Base-by-base conservation (phyloP, 92 coral and sea anemone genomes). In the Ricordea florida region DNA sequence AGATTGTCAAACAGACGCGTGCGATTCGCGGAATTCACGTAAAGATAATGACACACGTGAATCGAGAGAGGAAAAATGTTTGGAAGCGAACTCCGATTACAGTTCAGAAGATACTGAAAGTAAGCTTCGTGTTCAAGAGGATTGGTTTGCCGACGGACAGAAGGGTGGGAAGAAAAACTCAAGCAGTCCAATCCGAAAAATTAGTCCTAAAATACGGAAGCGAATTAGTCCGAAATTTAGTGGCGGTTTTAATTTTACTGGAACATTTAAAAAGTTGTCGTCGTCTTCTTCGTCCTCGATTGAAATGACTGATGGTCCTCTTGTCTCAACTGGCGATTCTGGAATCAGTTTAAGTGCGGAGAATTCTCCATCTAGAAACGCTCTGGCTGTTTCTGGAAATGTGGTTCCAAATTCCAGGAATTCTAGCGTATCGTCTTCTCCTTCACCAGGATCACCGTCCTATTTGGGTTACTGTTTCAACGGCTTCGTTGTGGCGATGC, bases 401-500 rank as follows among this genome's bases (percentile, higher is more conserved):
- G 51, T 78, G 18, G 62, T 72, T 7, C 66, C 47, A 2, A 41
- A 56, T 26, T 78, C 94, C 20, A 71, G 90, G 59, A 83, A 82
- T 65, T 62, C 93, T 0, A 81, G 94, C 57, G 27, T 76, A 21
- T 78, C 92, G 2, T 90, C 96, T 3, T 43, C 92, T 6, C 92
- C 94, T 30, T 36, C 75, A 13, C 62, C 66, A 43, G 88, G 88
- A 48, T 84, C 96, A 17, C 51, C 89, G 7, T 82, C 94, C 13
- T 89, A 74, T 44, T 46, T 83, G 25, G 89, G 90, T 16, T 76
- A 76, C 27, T 82, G 92, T 64, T 89, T 89, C 33, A 72, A 56
- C 44, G 93, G 98, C 11, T 94, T 88, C 66, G 92, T 93, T 53
- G 92, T 94, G 42, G 98, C 96, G 18, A 72, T 94, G 63, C 97